Base-by-base conservation (phyloP, 2,797 vertebrate genomes). In the Anas bernieri region DNA sequence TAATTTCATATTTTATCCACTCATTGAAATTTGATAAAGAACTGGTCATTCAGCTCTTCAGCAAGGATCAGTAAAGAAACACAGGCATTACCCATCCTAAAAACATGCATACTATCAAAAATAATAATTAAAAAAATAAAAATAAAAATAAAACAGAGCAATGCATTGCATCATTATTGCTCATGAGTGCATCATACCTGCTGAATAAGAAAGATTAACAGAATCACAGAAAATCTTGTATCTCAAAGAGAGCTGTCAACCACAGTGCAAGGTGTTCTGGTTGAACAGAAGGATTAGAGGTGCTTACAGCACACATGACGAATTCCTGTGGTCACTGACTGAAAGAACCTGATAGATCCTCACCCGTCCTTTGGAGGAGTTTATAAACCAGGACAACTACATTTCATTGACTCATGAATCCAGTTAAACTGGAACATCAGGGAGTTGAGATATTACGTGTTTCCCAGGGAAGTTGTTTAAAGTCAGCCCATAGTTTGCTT, bases 391-490 rank as follows among this genome's bases (percentile, higher is more conserved):
- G 83, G 69, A 86, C 75, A 85, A 75, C 25, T 62, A 54, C 33
- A 23, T 52, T 56, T 90, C 59, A 90, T 74, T 61, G 52, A 93
- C 59, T 74, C 67, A 80, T 78, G 73, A 84, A 92, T 91, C 92
- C 86, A 93, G 94, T 64, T 92, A 50, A 97, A 97, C 94, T 7
- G 8, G 96, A 95, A 92, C 70, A 85, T 88, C 95, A 80, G 33
- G 87, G 17, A 92, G 74, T n/a, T 83, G 86, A 91, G 48, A 48
- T 64, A 69, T 22, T 78, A 50, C 23, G 77, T 17, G 6, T 92
- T 94, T 94, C 91, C 75, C 88, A 93, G 39, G 45, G 48, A 79
- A 70, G 33, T 39, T 82, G 55, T 82, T 72, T 88, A 25, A 83
- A 88, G 86, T 63, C 94, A 90, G 48, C 85, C 88, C 80, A 90